phyloP scores from a whole-genome alignment of 2,797 vertebrate species.

The Rousettus madagascariensis region DNA sequence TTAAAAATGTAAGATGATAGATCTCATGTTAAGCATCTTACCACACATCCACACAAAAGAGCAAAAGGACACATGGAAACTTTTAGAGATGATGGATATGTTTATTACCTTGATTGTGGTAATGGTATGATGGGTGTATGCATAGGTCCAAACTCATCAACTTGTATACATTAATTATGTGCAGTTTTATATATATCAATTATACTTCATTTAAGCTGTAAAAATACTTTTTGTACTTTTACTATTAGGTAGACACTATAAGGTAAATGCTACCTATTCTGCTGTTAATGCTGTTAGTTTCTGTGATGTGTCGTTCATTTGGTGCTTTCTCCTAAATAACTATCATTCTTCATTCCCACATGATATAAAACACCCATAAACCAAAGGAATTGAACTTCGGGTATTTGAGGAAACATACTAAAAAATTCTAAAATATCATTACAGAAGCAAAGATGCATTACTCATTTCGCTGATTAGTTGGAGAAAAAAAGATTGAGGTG shows the following conservation, averaged over 20 bases:
- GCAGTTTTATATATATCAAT: neutral
- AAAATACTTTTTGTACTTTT: neutral
- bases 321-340: neutral
- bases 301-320: neutral
- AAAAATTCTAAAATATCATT: constrained; percentile 8
- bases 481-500: neutral
- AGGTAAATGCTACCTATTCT: neutral
- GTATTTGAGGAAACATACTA: neutral
- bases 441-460: constrained; percentile 12
- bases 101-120: neutral
- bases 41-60: neutral
- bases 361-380: neutral
- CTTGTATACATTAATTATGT: neutral
- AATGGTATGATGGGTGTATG: neutral
- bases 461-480: neutral
- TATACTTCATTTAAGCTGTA: neutral
- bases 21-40: neutral
- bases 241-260: neutral
- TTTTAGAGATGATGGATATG: neutral
- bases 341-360: neutral
- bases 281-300: neutral
- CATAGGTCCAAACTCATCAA: neutral
- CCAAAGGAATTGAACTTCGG: neutral
- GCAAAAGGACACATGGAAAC: neutral
- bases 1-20: neutral